A percentile compares a stretch with the other conserved stretches of the same genome.
These are phyloP conservation scores for Perccottus glenii DNA, from an alignment of 2,113 vertebrate genomes.

Conservation along the genomic window DNA sequence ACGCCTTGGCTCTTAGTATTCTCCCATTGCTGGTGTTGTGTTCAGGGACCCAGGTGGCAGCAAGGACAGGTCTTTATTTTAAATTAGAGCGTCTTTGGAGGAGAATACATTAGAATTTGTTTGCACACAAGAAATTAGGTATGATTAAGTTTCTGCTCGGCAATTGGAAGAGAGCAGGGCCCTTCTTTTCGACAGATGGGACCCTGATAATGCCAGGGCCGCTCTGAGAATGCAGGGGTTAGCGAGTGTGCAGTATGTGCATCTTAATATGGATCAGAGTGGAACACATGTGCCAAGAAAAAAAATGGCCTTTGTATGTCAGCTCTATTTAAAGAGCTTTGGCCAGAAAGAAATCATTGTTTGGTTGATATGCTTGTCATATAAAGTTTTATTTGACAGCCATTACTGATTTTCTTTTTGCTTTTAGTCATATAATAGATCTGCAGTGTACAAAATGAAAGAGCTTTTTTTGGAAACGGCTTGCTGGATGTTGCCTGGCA, in stretches of 20 bases:
- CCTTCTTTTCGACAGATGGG: slow-evolving; percentile 60
- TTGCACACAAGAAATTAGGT: slow-evolving; percentile 57
- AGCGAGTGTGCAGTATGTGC: slow-evolving; percentile 25
- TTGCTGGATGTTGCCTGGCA: neutral
- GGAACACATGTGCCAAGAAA: neutral
- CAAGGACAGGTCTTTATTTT: slow-evolving; percentile 41
- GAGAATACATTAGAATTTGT: slow-evolving; percentile 72
- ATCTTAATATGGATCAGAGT: slow-evolving; percentile 19
- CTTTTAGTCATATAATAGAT: neutral
- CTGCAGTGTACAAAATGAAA: neutral
- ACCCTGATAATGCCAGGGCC: slow-evolving; percentile 27
- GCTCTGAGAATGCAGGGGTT: slow-evolving; percentile 29
- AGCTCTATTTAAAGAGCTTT: slow-evolving; percentile 3
- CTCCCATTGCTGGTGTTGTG: slow-evolving; percentile 22
- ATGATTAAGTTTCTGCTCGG: slow-evolving; percentile 66
- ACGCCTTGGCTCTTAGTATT: neutral
- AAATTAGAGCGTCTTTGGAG: slow-evolving; percentile 52
- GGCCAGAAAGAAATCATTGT: neutral
- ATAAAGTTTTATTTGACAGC: neutral
- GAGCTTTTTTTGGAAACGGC: neutral
- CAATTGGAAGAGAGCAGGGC: slow-evolving; percentile 51
- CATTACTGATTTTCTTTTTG: neutral
- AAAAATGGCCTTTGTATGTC: neutral
- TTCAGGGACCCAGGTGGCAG: slow-evolving; percentile 68
- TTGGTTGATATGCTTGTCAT: neutral